Evolutionary conservation across 2,797 vertebrate species (phyloP).

Genomic region (Argya squamiceps): DNA sequence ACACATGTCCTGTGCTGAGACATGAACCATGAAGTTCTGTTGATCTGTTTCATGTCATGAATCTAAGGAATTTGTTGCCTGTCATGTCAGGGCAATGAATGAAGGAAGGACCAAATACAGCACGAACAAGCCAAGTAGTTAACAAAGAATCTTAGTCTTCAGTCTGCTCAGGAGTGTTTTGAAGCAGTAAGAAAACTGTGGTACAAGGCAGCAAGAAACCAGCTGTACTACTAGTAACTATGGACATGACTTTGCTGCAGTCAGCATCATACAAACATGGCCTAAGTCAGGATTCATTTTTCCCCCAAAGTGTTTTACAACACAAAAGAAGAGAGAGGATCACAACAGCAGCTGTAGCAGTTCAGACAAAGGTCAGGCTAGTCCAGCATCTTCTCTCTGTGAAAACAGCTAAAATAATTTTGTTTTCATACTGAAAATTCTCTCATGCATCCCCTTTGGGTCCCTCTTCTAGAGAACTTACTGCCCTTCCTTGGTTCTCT

Average conservation of each 20-base stretch:
- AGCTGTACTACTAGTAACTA: background rate
- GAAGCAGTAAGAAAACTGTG: background rate
- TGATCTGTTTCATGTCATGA: background rate
- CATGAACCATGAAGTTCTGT: background rate
- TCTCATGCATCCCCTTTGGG: background rate
- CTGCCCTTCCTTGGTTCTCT: background rate
- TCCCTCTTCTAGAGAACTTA: background rate
- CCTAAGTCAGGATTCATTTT: background rate
- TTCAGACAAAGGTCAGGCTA: background rate
- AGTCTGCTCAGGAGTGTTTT: background rate
- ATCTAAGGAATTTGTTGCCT: background rate
- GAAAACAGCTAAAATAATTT: background rate
- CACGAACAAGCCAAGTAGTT: background rate
- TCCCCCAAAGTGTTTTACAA: background rate
- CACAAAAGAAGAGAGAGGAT: background rate
- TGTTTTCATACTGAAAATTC: background rate
- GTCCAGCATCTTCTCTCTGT: background rate
- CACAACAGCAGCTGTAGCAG: background rate
- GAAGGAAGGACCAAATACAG: background rate
- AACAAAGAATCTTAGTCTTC: background rate
- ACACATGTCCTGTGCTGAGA: accelerated
- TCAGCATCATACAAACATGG: background rate
- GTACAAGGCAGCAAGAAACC: background rate
- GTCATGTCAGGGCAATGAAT: background rate
- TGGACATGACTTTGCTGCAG: background rate